phyloP scores from a whole-genome alignment of 2,888 invertebrate genomes.

The Crossocerus cetratus region DNA sequence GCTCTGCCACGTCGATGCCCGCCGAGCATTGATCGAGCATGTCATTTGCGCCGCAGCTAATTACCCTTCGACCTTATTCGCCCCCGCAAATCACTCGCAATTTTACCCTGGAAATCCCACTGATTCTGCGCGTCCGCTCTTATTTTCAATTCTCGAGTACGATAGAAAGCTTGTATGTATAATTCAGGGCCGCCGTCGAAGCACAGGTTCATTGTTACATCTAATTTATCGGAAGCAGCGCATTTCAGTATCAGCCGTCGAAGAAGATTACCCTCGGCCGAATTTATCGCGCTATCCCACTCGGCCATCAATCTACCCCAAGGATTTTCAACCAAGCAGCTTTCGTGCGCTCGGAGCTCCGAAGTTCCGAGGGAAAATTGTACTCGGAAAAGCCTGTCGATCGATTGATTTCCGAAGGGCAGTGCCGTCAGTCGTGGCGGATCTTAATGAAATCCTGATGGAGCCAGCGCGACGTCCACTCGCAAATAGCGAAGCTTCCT shows the following conservation, averaged over 20 bases:
- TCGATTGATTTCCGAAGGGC: conserved; percentile 37
- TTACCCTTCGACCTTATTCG: too few species aligned
- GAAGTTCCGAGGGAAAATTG: background rate
- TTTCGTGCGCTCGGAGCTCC: background rate
- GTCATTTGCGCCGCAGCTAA: too few species aligned
- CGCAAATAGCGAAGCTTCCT: background rate
- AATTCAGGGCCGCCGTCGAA: too few species aligned
- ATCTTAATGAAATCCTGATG: conserved; percentile 38
- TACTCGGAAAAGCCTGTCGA: background rate
- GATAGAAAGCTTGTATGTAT: too few species aligned
- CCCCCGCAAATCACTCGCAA: too few species aligned
- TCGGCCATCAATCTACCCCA: conserved; percentile 15
- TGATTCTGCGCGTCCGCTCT: too few species aligned
- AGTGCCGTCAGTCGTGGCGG: conserved; percentile 30
- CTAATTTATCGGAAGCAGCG: too few species aligned
- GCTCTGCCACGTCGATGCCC: background rate
- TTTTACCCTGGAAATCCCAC: too few species aligned
- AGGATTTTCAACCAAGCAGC: conserved; percentile 22
- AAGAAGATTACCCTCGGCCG: background rate
- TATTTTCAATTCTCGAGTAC: too few species aligned
- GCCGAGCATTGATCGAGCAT: background rate
- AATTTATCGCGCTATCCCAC: background rate
- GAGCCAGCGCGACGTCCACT: conserved; percentile 12
- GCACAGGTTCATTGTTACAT: too few species aligned
- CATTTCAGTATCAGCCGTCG: background rate